phyloP scores from a whole-genome alignment of 1,140 invertebrate genomes.

The Camponotus floridanus region DNA sequence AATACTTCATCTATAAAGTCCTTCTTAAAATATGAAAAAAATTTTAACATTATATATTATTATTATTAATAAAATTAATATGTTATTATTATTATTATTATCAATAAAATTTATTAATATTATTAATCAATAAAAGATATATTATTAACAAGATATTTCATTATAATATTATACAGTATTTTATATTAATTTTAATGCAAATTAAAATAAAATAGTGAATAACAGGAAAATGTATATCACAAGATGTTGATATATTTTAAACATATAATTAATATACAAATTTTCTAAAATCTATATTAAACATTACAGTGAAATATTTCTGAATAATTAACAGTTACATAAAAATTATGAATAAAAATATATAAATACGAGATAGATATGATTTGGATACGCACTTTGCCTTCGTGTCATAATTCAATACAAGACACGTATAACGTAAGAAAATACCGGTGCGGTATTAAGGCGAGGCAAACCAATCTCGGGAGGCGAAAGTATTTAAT shows the following conservation, averaged over 20 bases:
- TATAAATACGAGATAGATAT: background rate
- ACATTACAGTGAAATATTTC: background rate
- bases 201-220: no score
- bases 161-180: background rate
- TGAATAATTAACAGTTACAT: background rate
- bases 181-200: no score
- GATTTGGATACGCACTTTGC: background rate
- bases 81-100: no score
- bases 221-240: no score
- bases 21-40: background rate
- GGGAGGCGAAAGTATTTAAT: slow-evolving; percentile 70
- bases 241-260: no score
- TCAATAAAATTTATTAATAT: background rate
- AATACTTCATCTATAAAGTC: slow-evolving; percentile 15
- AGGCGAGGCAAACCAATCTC: slow-evolving; percentile 48
- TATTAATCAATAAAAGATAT: background rate
- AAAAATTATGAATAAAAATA: background rate
- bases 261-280: background rate
- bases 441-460: slow-evolving; percentile 20
- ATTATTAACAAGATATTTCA: background rate
- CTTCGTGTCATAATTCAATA: background rate
- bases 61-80: no score
- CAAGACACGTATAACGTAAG: slow-evolving; percentile 7
- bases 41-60: background rate
- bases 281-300: background rate